Conservation (phyloP, 2,113 vertebrate genomes). For the Tragelaphus scriptus region DNA sequence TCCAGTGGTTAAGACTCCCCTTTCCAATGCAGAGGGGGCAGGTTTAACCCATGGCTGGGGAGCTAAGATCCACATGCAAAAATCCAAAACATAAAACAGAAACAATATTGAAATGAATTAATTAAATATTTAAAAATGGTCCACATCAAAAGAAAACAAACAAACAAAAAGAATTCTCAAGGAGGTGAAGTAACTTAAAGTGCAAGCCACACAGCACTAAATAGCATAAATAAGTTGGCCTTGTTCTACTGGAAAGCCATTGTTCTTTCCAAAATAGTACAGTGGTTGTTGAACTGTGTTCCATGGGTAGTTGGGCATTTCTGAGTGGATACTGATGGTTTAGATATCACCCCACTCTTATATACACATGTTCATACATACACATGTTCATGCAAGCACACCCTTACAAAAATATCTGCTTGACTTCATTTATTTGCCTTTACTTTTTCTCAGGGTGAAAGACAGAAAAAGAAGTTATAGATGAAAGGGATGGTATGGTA, state of each 20-base stretch:
- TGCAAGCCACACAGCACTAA: not conserved
- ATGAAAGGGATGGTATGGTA: not conserved
- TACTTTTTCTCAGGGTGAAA: not conserved
- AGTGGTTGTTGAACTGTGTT: not conserved
- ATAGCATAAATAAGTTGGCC: not conserved
- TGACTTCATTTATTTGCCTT: not conserved
- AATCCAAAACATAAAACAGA: not conserved
- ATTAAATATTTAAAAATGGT: not conserved
- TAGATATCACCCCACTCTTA: too few relatives aligned
- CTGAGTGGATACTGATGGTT: not conserved
- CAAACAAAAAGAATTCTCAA: not conserved
- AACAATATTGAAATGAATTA: not conserved
- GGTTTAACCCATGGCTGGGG: not conserved
- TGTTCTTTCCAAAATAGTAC: not conserved
- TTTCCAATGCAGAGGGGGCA: not conserved
- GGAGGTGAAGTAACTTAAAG: not conserved
- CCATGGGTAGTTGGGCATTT: not conserved
- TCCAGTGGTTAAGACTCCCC: not conserved
- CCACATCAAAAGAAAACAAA: not conserved
- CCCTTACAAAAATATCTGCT: not conserved
- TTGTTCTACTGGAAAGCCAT: not conserved
- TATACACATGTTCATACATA: not conserved
- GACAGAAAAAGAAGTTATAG: not conserved
- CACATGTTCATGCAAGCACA: too few relatives aligned
- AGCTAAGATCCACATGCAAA: not conserved